Conservation (phyloP, 2,888 invertebrate genomes). For the Euplagia quadripunctaria region DNA sequence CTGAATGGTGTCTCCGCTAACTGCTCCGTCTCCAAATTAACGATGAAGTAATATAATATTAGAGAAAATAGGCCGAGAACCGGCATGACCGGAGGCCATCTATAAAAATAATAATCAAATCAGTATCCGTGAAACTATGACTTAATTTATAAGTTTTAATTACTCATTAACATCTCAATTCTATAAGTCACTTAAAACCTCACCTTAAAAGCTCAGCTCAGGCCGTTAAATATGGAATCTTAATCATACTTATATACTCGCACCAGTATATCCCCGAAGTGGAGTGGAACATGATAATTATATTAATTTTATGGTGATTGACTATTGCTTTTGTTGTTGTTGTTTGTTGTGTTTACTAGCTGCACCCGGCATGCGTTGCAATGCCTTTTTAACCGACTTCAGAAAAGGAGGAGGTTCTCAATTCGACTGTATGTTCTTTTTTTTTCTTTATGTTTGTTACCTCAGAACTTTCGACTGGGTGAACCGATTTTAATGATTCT, state of each 20-base stretch:
- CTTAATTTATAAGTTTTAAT: conserved; percentile 21
- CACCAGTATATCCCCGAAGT: not conserved
- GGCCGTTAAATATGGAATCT: not conserved
- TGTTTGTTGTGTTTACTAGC: no score
- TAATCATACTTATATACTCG: not conserved
- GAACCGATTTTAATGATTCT: no score
- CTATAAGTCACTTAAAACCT: not conserved
- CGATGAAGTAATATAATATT: not conserved
- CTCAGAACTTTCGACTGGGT: no score
- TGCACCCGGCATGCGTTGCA: no score
- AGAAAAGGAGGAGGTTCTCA: no score
- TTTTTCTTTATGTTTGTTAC: no score
- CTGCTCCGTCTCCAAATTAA: not conserved
- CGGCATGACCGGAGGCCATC: conserved; percentile 7
- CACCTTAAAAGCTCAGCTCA: no score
- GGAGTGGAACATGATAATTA: no score
- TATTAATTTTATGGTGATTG: no score
- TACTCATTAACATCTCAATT: conserved; percentile 18
- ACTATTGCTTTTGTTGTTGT: no score
- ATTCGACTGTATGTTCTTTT: no score
- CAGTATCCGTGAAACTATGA: conserved; percentile 13
- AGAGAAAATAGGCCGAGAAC: not conserved
- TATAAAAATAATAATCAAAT: conserved; percentile 7
- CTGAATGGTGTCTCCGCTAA: not conserved
- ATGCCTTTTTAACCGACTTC: no score